These are phyloP conservation scores for Dilophus febrilis DNA, from an alignment of 2,888 invertebrate species.

Conservation along the genomic window DNA sequence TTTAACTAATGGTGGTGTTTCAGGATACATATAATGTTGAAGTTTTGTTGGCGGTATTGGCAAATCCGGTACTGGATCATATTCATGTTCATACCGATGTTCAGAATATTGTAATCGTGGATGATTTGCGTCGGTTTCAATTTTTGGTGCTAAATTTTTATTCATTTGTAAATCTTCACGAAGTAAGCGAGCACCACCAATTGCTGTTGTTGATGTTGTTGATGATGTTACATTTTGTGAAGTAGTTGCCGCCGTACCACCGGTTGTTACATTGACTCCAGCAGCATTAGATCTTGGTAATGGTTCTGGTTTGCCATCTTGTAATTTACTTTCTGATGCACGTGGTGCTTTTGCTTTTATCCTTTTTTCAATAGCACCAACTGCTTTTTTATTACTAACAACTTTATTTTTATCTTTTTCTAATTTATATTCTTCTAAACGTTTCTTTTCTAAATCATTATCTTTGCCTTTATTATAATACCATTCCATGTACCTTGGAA, in stretches of 20 bases:
- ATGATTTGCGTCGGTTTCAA: constrained; percentile 40
- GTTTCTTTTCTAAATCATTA: constrained; percentile 20
- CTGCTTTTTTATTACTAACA: constrained; percentile 8
- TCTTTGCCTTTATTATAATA: constrained; percentile 41
- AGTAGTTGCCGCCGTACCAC: constrained; percentile 17
- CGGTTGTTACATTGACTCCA: too few species aligned
- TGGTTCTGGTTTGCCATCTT: constrained; percentile 32
- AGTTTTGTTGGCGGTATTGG: constrained; percentile 39
- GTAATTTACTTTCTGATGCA: constrained; percentile 23
- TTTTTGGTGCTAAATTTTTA: constrained; percentile 31
- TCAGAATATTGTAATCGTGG: constrained; percentile 62
- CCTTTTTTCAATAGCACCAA: constrained; percentile 17
- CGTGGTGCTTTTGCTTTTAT: constrained; percentile 22
- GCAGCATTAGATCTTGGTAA: too few species aligned
- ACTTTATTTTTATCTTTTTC: constrained; percentile 11
- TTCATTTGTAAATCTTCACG: constrained; percentile 36
- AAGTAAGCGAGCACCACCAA: constrained; percentile 18
- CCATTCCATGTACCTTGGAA: constrained; percentile 65
- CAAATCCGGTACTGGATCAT: constrained; percentile 29
- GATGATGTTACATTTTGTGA: too few species aligned
- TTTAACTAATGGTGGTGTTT: constrained; percentile 32
- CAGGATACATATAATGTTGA: constrained; percentile 41
- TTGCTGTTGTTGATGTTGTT: too few species aligned
- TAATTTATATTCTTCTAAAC: constrained; percentile 11
- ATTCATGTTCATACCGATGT: constrained; percentile 52